Evolutionary conservation across 1,140 invertebrate species (phyloP).

Genomic region (Drosophila sulfurigaster): DNA sequence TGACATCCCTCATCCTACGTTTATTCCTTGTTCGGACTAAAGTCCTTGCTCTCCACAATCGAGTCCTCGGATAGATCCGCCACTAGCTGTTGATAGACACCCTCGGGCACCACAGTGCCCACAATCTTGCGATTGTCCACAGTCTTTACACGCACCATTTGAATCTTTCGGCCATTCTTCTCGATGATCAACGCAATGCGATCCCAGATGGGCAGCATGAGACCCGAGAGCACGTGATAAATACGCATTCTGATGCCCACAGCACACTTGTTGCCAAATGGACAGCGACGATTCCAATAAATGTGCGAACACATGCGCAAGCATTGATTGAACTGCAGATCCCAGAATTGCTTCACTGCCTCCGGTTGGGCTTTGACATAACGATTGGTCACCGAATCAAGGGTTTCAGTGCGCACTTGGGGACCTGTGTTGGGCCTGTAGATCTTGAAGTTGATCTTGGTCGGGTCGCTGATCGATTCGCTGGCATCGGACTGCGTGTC

Average conservation of each 20-base stretch:
- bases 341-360: conserved; percentile 43
- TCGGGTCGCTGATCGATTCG: background rate
- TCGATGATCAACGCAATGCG: conserved; percentile 61
- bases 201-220: conserved; percentile 71
- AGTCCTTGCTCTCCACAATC: conserved; percentile 33
- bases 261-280: conserved; percentile 40
- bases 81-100: conserved; percentile 57
- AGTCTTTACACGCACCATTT: conserved; percentile 69
- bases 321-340: conserved; percentile 52
- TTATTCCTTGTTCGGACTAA: conserved; percentile 1
- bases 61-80: conserved; percentile 55
- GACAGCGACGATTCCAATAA: conserved; percentile 57
- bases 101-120: conserved; percentile 65
- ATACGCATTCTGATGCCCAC: conserved; percentile 59
- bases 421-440: conserved; percentile 65
- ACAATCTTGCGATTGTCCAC: conserved; percentile 62
- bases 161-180: conserved; percentile 54
- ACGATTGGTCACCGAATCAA: conserved; percentile 49
- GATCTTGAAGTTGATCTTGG: conserved; percentile 52
- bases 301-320: conserved; percentile 55
- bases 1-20: too few relatives aligned
- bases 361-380: conserved; percentile 50
- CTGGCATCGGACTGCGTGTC: background rate
- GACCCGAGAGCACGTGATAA: conserved; percentile 67
- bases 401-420: conserved; percentile 59